Conservation (phyloP, 92 coral and sea anemone species). For the Desmophyllum pertusum region DNA sequence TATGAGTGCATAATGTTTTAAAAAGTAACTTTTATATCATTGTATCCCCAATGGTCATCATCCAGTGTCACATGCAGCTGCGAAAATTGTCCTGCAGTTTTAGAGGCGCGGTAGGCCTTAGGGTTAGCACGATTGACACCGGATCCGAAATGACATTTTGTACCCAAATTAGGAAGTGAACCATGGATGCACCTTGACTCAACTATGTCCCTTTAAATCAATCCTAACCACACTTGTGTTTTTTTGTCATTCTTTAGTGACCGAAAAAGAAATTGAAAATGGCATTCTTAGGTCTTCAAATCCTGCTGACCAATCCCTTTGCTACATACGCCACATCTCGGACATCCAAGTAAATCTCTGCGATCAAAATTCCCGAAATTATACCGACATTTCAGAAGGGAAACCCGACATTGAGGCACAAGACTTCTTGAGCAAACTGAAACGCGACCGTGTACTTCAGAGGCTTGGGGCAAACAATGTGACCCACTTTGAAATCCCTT, state of each 20-base stretch:
- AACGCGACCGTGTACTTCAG: slow-evolving; percentile 68
- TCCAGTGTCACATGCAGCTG: no score
- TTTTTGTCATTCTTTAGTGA: slow-evolving; percentile 42
- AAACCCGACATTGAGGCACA: slow-evolving; percentile 78
- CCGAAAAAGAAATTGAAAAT: slow-evolving; percentile 80
- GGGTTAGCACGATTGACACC: no score
- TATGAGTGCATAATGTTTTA: no score
- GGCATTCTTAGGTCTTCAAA: slow-evolving; percentile 72
- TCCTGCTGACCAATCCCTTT: slow-evolving; percentile 76
- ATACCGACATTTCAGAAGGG: slow-evolving; percentile 69
- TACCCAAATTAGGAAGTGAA: no score
- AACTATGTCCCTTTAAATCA: neutral
- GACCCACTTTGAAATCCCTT: slow-evolving; percentile 72
- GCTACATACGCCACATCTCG: slow-evolving; percentile 80
- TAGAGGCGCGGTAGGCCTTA: no score
- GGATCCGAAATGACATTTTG: no score
- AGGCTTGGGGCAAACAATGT: slow-evolving; percentile 69
- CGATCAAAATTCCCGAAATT: slow-evolving; percentile 56
- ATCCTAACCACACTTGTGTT: neutral
- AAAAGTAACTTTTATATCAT: no score
- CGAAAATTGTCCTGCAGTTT: no score
- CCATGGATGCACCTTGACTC: no score
- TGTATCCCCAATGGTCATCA: no score
- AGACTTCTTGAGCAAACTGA: slow-evolving; percentile 57
- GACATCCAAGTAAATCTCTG: slow-evolving; percentile 74